Percentiles rank a stretch among this genome's conserved stretches.
Conservation (phyloP, 1,140 invertebrate species). For the Druon quercuslanigerum region DNA sequence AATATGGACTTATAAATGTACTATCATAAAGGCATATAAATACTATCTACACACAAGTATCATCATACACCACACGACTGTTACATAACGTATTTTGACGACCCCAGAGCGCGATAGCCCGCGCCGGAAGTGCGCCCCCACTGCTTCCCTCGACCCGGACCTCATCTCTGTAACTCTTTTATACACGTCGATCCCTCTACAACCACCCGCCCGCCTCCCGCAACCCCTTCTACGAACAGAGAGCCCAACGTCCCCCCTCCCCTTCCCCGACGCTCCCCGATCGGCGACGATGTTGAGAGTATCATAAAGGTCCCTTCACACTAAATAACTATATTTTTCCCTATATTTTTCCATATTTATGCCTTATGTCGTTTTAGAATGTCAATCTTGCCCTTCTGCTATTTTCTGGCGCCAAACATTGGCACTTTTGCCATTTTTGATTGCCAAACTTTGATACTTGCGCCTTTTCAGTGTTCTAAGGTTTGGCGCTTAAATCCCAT, state of each 20-base stretch:
- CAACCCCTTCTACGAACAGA: background rate
- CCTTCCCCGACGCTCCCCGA: background rate
- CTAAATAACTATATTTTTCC: background rate
- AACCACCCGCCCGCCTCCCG: background rate
- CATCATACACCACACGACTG: background rate
- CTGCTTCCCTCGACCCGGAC: constrained; percentile 35
- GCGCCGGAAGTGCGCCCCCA: constrained; percentile 55
- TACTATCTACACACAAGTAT: constrained; percentile 18
- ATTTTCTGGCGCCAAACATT: too few species aligned
- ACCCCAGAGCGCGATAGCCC: constrained; percentile 53
- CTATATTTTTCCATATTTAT: too few species aligned
- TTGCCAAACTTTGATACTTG: too few species aligned
- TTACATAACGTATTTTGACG: constrained; percentile 61
- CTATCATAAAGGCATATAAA: background rate
- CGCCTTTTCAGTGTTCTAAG: too few species aligned
- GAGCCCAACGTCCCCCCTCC: background rate
- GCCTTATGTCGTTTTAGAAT: too few species aligned
- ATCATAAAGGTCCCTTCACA: constrained; percentile 9
- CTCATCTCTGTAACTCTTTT: constrained; percentile 43
- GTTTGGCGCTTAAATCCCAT: too few species aligned
- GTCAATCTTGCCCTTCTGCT: too few species aligned
- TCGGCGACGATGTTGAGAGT: background rate
- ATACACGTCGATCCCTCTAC: constrained; percentile 36
- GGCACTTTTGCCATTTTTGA: too few species aligned
- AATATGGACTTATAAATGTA: background rate